Conservation (phyloP, 2,797 vertebrate species). For the Arrhamphus sclerolepis region DNA sequence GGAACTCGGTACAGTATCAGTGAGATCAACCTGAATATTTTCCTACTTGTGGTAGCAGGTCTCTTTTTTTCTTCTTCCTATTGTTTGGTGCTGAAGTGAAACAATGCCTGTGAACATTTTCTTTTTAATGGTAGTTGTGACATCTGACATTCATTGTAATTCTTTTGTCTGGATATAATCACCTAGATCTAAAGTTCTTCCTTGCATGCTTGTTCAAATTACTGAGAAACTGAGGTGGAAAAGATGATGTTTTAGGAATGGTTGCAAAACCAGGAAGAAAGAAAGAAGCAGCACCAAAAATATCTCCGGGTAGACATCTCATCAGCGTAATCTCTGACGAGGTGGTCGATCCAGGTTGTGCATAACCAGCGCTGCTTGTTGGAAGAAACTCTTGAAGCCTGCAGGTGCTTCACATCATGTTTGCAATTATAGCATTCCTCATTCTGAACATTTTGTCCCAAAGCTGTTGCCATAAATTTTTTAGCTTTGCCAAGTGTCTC, state of each 20-base stretch:
- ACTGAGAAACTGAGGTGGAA: conserved; percentile 1
- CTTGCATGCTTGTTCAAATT: background rate
- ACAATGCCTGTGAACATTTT: background rate
- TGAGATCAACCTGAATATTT: background rate
- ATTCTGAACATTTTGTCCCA: conserved; percentile 56
- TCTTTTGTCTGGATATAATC: conserved; percentile 4
- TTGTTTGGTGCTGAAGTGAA: background rate
- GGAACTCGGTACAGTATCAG: conserved; percentile 1
- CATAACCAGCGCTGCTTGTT: conserved; percentile 62
- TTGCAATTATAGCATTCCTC: conserved; percentile 55
- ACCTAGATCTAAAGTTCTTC: background rate
- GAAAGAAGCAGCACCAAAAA: background rate
- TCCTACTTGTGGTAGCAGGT: background rate
- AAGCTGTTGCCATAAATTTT: conserved; percentile 13
- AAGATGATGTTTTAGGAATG: background rate
- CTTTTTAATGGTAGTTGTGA: background rate
- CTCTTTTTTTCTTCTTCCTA: background rate
- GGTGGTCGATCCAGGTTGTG: conserved; percentile 37
- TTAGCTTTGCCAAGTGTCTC: conserved; percentile 13
- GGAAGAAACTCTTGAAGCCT: conserved; percentile 20
- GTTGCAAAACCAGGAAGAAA: conserved; percentile 6
- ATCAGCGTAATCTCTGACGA: conserved; percentile 24
- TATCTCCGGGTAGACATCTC: conserved; percentile 10
- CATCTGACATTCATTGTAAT: conserved; percentile 1
- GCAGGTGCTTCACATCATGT: conserved; percentile 53